These are phyloP conservation scores for Zootoca vivipara DNA, from an alignment of 2,113 vertebrate species.

Conservation along the genomic window DNA sequence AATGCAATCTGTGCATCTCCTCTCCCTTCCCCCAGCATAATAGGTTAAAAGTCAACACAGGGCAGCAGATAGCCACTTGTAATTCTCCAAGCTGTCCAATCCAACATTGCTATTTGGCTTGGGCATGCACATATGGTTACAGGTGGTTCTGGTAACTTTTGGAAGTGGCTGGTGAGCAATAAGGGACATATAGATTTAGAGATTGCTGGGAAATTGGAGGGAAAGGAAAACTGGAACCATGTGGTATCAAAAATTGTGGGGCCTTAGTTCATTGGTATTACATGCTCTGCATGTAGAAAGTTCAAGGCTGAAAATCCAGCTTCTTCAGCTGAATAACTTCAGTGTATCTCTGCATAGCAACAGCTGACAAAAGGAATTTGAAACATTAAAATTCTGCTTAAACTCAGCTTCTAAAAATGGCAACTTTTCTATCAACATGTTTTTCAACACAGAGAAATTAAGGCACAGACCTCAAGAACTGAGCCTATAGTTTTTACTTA, in stretches of 20 bases:
- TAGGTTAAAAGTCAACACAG: neutral
- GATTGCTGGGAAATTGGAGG: neutral
- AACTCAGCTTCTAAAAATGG: neutral
- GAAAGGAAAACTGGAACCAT: neutral
- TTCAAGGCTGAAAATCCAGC: neutral
- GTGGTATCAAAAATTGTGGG: neutral
- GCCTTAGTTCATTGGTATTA: neutral
- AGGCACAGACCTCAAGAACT: constrained; percentile 23
- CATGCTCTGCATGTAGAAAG: neutral
- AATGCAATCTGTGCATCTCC: neutral
- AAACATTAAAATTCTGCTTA: constrained; percentile 4
- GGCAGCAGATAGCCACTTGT: neutral
- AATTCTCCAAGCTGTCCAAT: neutral
- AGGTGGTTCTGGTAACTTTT: neutral
- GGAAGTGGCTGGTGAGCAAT: neutral
- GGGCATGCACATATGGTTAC: neutral
- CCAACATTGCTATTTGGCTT: neutral
- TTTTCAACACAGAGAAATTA: constrained; percentile 8
- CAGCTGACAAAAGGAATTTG: neutral
- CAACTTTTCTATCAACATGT: neutral
- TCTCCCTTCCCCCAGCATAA: neutral
- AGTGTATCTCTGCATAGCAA: neutral
- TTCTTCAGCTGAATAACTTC: neutral
- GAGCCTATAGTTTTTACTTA: constrained; percentile 23
- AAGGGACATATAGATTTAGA: neutral